Evolutionary conservation across 2,888 invertebrate species (phyloP).

Genomic region (Sinodicranocentrus sp.): DNA sequence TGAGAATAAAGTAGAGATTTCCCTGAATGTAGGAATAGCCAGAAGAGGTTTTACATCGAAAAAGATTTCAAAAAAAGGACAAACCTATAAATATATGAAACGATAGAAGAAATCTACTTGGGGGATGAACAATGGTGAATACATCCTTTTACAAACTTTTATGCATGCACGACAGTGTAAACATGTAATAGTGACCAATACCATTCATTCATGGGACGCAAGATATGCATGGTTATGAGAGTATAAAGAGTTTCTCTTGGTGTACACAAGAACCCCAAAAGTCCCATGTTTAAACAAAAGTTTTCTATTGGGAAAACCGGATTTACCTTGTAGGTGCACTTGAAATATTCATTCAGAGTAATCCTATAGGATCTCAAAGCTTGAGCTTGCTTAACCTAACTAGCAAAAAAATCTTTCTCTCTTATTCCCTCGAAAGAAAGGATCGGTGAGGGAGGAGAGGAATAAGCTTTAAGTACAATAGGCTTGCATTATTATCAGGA

Average conservation of each 20-base stretch:
- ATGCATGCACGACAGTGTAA: too few relatives aligned
- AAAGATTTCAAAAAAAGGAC: too few relatives aligned
- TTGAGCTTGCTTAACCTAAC: conserved; percentile 60
- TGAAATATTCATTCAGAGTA: conserved; percentile 32
- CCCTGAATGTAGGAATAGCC: conserved; percentile 3
- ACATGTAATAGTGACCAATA: too few relatives aligned
- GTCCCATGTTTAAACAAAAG: conserved; percentile 62
- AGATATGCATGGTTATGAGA: not conserved
- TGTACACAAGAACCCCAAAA: conserved; percentile 10
- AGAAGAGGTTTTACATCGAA: too few relatives aligned
- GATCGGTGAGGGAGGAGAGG: not conserved
- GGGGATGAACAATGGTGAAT: too few relatives aligned
- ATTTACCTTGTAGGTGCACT: conserved; percentile 50
- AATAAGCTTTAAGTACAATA: too few relatives aligned
- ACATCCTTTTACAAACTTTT: too few relatives aligned
- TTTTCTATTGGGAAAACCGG: conserved; percentile 51
- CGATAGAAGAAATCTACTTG: too few relatives aligned
- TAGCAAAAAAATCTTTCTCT: conserved; percentile 20
- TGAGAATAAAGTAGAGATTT: conserved; percentile 51
- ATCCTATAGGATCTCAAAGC: conserved; percentile 54
- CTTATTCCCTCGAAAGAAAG: not conserved
- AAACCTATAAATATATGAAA: too few relatives aligned
- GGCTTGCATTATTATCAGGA: too few relatives aligned
- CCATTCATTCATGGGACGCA: not conserved
- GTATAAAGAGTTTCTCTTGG: not conserved